Base-by-base conservation (phyloP, 1,140 invertebrate species). In the Achatina immaculata region DNA sequence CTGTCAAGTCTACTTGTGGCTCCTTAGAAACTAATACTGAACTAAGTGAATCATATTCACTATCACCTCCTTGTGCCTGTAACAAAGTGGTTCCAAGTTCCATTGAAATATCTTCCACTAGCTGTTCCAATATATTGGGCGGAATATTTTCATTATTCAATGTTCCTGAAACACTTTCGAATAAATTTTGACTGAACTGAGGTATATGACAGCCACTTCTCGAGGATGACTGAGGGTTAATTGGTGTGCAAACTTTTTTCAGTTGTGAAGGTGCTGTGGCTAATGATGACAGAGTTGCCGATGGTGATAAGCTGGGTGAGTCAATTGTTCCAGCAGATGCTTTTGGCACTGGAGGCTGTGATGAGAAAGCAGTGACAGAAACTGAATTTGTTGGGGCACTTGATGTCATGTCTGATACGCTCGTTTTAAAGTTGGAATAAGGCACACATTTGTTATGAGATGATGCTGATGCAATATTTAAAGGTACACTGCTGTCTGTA, bases 131-230 rank as follows among this genome's bases (percentile, higher is more conserved):
- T 55, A 9, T 55, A 21, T 24, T 55, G 7, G 7, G 2, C 3
- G 48, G 3, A 55, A 55, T 55, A 55, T 55, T 55, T 7, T 55
- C 48, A 55, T 21, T 3, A 55, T 21, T 71, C 38, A 71, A 38
- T 24, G 31, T 38, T 36, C 42, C 48, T 19, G 74, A 58, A 38
- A 77, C 62, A 68, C 38, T 78, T 43, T 78, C 77, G 48, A 78
- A 78, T 28, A 78, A n/a, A 78, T 78, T 78, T 19, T 38, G n/a
- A 62, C 31, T 69, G 9, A 42, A 43, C 3, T 65, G 51, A 40
- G 36, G 11, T 28, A 40, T 45, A 28, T 40, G 28, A 31, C 14
- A n/a, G 3, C 40, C 6, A 58, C n/a, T 9, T 55, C n/a, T 6
- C 31, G 73, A 31, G 7, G 48, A 55, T 55, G 21, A 19, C 24